A percentile compares a stretch with the other conserved stretches of the same genome.
Evolutionary conservation across 2,888 invertebrate genomes (phyloP).

Genomic region (Drosophila testacea): DNA sequence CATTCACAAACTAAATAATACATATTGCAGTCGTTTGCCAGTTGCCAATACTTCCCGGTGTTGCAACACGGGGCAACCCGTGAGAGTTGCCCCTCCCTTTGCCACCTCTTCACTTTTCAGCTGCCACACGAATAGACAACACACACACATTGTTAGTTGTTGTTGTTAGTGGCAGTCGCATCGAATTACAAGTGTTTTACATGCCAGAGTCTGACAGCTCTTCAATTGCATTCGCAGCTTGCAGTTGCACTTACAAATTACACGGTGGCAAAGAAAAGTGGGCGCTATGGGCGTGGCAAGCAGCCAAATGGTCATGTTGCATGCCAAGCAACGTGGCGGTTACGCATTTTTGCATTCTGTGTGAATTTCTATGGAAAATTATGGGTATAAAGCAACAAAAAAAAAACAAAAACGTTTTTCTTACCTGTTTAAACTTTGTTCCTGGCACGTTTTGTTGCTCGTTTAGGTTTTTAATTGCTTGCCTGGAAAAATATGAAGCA

Average conservation of each 20-base stretch:
- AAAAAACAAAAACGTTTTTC: constrained; percentile 11
- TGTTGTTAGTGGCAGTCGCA: constrained; percentile 64
- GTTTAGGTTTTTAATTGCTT: constrained; percentile 29
- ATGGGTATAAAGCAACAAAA: not conserved
- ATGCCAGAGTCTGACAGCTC: constrained; percentile 62
- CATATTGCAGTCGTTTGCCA: constrained; percentile 38
- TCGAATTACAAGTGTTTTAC: constrained; percentile 76
- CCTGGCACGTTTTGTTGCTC: constrained; percentile 48
- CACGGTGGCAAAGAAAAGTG: constrained; percentile 22
- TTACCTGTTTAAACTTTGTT: constrained; percentile 64
- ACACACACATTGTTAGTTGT: constrained; percentile 59
- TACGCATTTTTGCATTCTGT: constrained; percentile 73
- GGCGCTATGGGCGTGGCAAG: constrained; percentile 38
- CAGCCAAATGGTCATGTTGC: constrained; percentile 30
- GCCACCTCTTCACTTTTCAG: constrained; percentile 27
- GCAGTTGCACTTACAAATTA: constrained; percentile 53
- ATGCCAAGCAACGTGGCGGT: constrained; percentile 51
- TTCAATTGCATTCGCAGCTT: constrained; percentile 58
- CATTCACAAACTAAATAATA: constrained; percentile 30
- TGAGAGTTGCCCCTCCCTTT: constrained; percentile 36
- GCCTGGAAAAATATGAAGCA: constrained; percentile 52
- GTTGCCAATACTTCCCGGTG: constrained; percentile 65
- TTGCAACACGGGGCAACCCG: constrained; percentile 52
- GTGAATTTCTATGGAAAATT: constrained; percentile 54
- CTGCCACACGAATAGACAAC: constrained; percentile 21